Evolutionary conservation across 2,797 vertebrate genomes (phyloP).

Genomic region (Melopsittacus undulatus): DNA sequence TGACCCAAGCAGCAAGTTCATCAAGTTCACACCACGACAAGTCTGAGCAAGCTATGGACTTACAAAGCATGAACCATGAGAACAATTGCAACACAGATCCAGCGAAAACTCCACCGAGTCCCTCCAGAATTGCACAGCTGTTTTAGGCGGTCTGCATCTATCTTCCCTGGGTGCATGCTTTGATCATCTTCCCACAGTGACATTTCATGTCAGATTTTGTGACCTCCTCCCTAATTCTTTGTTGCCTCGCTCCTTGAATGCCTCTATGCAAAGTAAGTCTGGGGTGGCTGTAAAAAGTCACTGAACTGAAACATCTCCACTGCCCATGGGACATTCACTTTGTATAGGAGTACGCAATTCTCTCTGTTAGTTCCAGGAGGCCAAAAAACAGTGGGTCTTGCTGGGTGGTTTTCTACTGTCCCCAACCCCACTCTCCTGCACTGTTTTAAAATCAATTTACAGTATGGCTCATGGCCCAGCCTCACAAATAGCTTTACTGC

Average conservation of each 20-base stretch:
- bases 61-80: slow-evolving; percentile 9
- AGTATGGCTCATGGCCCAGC: not conserved
- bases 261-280: not conserved
- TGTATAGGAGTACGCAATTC: not conserved
- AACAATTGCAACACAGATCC: slow-evolving; percentile 28
- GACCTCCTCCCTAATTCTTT: slow-evolving; percentile 28
- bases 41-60: slow-evolving; percentile 17
- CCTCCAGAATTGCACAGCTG: slow-evolving; percentile 12
- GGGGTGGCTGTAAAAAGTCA: not conserved
- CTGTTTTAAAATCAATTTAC: not conserved
- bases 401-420: slow-evolving; percentile 13
- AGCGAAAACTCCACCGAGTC: not conserved
- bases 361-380: not conserved
- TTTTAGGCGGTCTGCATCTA: not conserved
- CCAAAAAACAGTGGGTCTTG: not conserved
- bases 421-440: not conserved
- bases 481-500: not conserved
- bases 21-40: slow-evolving; percentile 13
- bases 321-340: not conserved
- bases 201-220: slow-evolving; percentile 49
- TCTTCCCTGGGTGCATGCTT: slow-evolving; percentile 20
- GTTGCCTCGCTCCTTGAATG: not conserved
- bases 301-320: not conserved
- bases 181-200: slow-evolving; percentile 31
- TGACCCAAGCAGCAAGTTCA: slow-evolving; percentile 22